Percentiles rank a stretch among this genome's conserved stretches.
Evolutionary conservation across 2,888 invertebrate species (phyloP).

Genomic region (Acronicta leporina): DNA sequence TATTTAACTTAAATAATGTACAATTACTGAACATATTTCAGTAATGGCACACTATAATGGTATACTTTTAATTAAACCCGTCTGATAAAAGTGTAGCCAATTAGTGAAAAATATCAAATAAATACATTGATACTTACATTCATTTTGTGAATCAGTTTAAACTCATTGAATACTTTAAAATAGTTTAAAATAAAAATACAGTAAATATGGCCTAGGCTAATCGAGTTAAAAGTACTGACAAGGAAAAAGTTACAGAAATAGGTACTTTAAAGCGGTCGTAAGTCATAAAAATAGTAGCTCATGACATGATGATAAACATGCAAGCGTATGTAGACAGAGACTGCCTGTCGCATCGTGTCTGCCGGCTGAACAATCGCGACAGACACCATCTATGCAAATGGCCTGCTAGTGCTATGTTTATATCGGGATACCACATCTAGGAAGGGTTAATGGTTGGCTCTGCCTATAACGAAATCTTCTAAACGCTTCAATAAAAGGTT

Average conservation of each 20-base stretch:
- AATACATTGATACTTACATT: constrained; percentile 1
- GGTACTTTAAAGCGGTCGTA: constrained; percentile 16
- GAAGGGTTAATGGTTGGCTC: not conserved
- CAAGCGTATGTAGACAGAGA: constrained; percentile 23
- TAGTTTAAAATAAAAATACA: too few relatives aligned
- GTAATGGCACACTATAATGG: constrained; percentile 22
- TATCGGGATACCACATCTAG: not conserved
- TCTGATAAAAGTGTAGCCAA: constrained; percentile 4
- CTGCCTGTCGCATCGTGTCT: constrained; percentile 45
- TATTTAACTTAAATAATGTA: constrained; percentile 27
- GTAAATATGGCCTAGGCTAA: too few relatives aligned
- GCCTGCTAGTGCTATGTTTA: constrained; percentile 1
- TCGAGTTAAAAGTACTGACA: not conserved
- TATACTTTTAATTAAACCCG: constrained; percentile 15
- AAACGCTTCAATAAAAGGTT: too few relatives aligned
- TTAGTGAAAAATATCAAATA: constrained; percentile 7
- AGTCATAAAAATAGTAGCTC: constrained; percentile 31
- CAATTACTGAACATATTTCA: constrained; percentile 43
- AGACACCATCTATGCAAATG: constrained; percentile 5
- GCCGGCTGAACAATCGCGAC: constrained; percentile 31
- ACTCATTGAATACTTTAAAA: not conserved
- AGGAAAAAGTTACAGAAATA: constrained; percentile 7
- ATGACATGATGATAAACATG: constrained; percentile 19
- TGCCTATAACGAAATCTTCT: not conserved
- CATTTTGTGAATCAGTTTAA: constrained; percentile 17